Conservation (phyloP, 1,140 invertebrate species). For the Leptonema lineaticorne region DNA sequence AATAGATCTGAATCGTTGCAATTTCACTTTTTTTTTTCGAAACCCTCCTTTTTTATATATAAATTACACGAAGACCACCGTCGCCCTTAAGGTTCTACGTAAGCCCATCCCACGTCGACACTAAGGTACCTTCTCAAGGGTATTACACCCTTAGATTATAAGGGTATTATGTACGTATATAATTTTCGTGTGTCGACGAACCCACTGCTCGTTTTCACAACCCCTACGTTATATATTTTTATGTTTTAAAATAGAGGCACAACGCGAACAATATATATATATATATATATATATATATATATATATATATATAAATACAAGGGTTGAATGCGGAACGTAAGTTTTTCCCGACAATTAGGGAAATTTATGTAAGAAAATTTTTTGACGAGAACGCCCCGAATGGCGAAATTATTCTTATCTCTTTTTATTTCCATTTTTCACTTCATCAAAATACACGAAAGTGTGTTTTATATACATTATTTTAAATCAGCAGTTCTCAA, state of each 20-base stretch:
- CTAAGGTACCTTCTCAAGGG: not conserved
- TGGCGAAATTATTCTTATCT: slow-evolving; percentile 20
- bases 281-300: too few relatives aligned
- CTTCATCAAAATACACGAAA: too few relatives aligned
- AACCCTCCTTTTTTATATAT: not conserved
- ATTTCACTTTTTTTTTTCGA: too few relatives aligned
- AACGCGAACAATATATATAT: too few relatives aligned
- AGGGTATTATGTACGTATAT: not conserved
- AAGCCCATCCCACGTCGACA: too few relatives aligned
- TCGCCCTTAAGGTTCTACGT: too few relatives aligned
- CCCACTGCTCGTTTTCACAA: not conserved
- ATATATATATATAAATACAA: too few relatives aligned
- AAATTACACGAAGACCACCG: not conserved
- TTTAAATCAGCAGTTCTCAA: too few relatives aligned
- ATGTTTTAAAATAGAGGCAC: too few relatives aligned
- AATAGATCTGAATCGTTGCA: not conserved
- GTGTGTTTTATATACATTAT: too few relatives aligned
- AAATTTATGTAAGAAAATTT: slow-evolving; percentile 30
- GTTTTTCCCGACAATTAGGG: slow-evolving; percentile 24
- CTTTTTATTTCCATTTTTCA: too few relatives aligned
- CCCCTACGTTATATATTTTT: not conserved
- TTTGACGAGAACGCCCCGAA: slow-evolving; percentile 6
- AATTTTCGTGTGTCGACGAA: slow-evolving; percentile 1
- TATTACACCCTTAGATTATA: not conserved
- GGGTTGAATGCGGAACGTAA: not conserved